These are phyloP conservation scores for Ceramica pisi DNA, from an alignment of 2,888 invertebrate genomes.

Conservation along the genomic window DNA sequence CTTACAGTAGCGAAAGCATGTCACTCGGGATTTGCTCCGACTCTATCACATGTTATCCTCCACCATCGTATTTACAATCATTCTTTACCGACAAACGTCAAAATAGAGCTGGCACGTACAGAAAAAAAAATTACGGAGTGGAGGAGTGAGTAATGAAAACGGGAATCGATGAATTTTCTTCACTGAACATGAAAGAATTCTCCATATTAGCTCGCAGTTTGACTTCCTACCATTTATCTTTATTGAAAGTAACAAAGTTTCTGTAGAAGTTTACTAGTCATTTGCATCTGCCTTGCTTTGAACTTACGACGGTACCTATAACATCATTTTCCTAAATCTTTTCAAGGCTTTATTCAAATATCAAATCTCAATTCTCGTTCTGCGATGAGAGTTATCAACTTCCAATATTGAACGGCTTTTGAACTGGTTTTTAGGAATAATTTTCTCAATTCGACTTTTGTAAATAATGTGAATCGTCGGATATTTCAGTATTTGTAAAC, in stretches of 20 bases:
- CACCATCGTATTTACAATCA: constrained; percentile 49
- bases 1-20: constrained; percentile 30
- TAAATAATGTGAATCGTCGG: background rate
- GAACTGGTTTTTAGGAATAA: background rate
- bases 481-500: background rate
- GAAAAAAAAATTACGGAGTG: too few species aligned
- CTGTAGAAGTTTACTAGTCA: constrained; percentile 8
- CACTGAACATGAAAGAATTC: constrained; percentile 13
- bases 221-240: constrained; percentile 27
- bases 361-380: constrained; percentile 11
- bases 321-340: constrained; percentile 16
- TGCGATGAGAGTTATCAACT: background rate
- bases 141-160: constrained; percentile 33
- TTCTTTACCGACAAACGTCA: constrained; percentile 55
- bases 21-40: constrained; percentile 55
- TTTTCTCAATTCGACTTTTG: background rate
- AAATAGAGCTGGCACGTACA: constrained; percentile 31
- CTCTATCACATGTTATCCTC: constrained; percentile 53
- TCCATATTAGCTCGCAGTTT: constrained; percentile 8
- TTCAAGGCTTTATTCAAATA: background rate
- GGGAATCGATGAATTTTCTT: constrained; percentile 21
- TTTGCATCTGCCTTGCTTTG: constrained; percentile 31
- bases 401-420: background rate
- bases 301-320: constrained; percentile 1
- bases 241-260: constrained; percentile 31